These are phyloP conservation scores for Strigamia maritima DNA, from an alignment of 2,888 invertebrate species.

Conservation along the genomic window DNA sequence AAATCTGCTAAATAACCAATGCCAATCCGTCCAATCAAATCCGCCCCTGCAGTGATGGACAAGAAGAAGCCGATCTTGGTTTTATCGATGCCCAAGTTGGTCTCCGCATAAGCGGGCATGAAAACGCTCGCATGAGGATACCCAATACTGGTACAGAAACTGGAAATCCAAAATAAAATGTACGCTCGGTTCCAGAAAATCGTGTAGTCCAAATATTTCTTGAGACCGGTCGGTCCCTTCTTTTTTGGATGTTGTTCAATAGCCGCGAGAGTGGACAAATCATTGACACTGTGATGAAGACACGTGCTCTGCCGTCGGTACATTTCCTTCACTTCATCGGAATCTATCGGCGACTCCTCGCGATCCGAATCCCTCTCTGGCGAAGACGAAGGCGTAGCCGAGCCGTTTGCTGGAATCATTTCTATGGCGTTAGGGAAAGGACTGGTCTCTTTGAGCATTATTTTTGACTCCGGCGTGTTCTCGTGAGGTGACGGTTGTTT, in stretches of 20 bases:
- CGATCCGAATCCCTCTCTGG: not conserved
- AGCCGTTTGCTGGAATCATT: not conserved
- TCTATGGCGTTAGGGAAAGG: not conserved
- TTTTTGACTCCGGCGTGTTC: not conserved
- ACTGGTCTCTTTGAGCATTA: not conserved
- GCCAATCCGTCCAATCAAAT: slow-evolving; percentile 67
- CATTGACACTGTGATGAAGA: slow-evolving; percentile 70
- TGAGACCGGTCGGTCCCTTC: slow-evolving; percentile 17
- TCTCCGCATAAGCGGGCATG: slow-evolving; percentile 68
- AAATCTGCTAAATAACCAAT: slow-evolving; percentile 71
- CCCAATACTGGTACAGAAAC: slow-evolving; percentile 71
- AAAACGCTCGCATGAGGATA: slow-evolving; percentile 74
- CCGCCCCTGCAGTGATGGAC: slow-evolving; percentile 70
- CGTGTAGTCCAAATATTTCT: slow-evolving; percentile 63
- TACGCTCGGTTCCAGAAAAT: slow-evolving; percentile 67
- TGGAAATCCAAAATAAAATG: slow-evolving; percentile 68
- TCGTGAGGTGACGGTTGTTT: not conserved
- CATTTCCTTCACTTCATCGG: not conserved
- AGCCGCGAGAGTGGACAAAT: slow-evolving; percentile 63
- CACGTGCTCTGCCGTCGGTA: not conserved
- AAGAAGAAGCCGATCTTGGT: slow-evolving; percentile 65
- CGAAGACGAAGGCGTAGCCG: not conserved
- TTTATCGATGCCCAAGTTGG: slow-evolving; percentile 62
- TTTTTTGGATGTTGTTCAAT: not conserved
- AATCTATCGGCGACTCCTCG: not conserved